Conservation (phyloP, 2,113 vertebrate genomes). For the Peromyscus maniculatus region DNA sequence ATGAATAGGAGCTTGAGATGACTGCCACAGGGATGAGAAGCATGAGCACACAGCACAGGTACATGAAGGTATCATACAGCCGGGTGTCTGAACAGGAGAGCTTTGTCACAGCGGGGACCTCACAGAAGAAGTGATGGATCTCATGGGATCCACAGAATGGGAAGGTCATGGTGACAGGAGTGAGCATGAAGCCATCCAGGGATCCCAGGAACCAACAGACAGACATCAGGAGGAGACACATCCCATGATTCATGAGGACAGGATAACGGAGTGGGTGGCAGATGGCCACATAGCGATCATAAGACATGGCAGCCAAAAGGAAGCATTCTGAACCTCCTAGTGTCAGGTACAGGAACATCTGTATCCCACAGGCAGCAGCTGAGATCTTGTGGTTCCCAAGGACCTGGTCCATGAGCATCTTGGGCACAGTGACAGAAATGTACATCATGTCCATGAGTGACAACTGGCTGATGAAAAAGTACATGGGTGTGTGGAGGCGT, state of each 20-base stretch:
- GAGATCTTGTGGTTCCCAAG: background rate
- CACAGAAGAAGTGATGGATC: constrained; percentile 76
- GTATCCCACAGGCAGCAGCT: background rate
- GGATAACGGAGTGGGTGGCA: constrained; percentile 73
- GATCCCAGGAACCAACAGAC: constrained; percentile 73
- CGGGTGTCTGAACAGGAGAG: constrained; percentile 71
- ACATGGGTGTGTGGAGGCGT: constrained; percentile 73
- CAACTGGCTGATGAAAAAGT: constrained; percentile 77
- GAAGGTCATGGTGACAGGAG: constrained; percentile 21
- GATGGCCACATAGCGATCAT: constrained; percentile 65
- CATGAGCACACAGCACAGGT: constrained; percentile 69
- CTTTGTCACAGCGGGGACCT: constrained; percentile 46
- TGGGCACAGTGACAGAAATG: constrained; percentile 75
- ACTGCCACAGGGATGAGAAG: constrained; percentile 52
- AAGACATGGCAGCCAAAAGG: background rate
- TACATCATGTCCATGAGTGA: constrained; percentile 75
- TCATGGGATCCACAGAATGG: constrained; percentile 39
- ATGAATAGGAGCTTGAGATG: constrained; percentile 60
- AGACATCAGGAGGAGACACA: constrained; percentile 28
- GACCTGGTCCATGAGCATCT: constrained; percentile 56
- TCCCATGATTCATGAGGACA: constrained; percentile 51
- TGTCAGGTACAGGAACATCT: background rate
- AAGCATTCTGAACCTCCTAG: constrained; percentile 32
- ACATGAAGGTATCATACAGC: constrained; percentile 64
- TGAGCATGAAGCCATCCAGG: constrained; percentile 61